phyloP scores from a whole-genome alignment of 2,888 invertebrate genomes.

The Drosophila mulleri region DNA sequence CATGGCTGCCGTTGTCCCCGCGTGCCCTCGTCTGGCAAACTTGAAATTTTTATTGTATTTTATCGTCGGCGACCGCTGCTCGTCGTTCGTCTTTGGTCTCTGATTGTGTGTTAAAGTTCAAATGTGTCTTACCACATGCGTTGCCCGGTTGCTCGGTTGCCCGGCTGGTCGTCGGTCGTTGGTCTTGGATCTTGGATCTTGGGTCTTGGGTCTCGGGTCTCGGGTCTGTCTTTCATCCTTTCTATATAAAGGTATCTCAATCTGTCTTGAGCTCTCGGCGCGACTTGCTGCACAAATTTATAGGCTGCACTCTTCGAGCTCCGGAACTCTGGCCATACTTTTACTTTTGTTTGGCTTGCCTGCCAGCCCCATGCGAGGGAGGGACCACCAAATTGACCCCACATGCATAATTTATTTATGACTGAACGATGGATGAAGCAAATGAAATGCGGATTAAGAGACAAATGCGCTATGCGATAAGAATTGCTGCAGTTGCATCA shows the following conservation, averaged over 20 bases:
- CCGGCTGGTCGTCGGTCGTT: background rate
- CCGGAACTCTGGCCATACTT: constrained; percentile 41
- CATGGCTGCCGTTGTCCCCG: constrained; percentile 39
- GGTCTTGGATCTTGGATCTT: background rate
- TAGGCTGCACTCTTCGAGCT: constrained; percentile 44
- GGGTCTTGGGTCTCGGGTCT: background rate
- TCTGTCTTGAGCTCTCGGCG: constrained; percentile 57
- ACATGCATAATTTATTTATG: constrained; percentile 61
- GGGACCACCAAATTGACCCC: constrained; percentile 55
- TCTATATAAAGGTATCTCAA: constrained; percentile 73
- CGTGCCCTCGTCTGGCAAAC: constrained; percentile 58
- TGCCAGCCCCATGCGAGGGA: constrained; percentile 40
- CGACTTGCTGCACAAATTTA: constrained; percentile 50
- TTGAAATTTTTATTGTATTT: constrained; percentile 73
- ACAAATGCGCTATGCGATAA: constrained; percentile 34
- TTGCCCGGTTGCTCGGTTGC: constrained; percentile 22
- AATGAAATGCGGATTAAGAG: constrained; percentile 8
- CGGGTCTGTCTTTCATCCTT: constrained; percentile 39
- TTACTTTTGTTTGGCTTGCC: constrained; percentile 55
- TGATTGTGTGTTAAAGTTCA: constrained; percentile 75
- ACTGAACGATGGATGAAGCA: constrained; percentile 20
- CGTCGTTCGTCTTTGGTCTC: constrained; percentile 49
- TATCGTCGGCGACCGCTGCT: constrained; percentile 40
- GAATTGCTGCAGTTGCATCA: constrained; percentile 10
- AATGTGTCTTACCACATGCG: constrained; percentile 73